phyloP scores from a whole-genome alignment of 2,113 vertebrate genomes.

The Boulengeromyrus knoepffleri region DNA sequence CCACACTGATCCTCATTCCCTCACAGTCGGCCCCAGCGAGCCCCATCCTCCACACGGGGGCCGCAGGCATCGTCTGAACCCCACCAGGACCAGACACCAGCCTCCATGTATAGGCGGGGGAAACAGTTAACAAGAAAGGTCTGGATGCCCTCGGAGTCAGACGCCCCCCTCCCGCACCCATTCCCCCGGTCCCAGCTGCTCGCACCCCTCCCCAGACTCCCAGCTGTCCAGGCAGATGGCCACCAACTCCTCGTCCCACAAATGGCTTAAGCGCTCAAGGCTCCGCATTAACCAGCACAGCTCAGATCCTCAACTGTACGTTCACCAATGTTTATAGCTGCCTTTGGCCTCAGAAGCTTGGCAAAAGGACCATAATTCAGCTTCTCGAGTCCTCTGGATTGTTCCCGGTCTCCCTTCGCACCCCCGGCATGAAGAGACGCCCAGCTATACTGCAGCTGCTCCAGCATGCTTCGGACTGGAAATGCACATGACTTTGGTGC shows the following conservation, averaged over 20 bases:
- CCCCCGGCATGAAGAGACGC: neutral
- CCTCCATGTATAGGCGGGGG: neutral
- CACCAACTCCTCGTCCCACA: neutral
- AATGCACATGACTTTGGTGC: conserved; percentile 1
- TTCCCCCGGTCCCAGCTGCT: neutral
- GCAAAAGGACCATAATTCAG: neutral
- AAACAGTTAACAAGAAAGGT: neutral
- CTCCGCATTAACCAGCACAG: neutral
- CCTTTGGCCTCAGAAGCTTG: neutral
- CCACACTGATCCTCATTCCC: neutral
- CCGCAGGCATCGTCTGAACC: neutral
- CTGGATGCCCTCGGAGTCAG: neutral
- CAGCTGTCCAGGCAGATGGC: conserved; percentile 38
- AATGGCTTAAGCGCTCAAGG: neutral
- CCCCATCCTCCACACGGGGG: neutral
- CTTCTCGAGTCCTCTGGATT: neutral
- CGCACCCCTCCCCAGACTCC: neutral
- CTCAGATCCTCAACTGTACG: neutral
- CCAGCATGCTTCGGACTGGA: neutral
- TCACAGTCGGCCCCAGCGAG: neutral
- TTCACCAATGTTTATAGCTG: neutral
- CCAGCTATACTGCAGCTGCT: neutral
- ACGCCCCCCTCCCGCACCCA: neutral
- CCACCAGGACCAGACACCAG: neutral
- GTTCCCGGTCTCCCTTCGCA: neutral